Evolutionary conservation across 2,113 vertebrate genomes (phyloP).

Genomic region (Stegastes partitus): DNA sequence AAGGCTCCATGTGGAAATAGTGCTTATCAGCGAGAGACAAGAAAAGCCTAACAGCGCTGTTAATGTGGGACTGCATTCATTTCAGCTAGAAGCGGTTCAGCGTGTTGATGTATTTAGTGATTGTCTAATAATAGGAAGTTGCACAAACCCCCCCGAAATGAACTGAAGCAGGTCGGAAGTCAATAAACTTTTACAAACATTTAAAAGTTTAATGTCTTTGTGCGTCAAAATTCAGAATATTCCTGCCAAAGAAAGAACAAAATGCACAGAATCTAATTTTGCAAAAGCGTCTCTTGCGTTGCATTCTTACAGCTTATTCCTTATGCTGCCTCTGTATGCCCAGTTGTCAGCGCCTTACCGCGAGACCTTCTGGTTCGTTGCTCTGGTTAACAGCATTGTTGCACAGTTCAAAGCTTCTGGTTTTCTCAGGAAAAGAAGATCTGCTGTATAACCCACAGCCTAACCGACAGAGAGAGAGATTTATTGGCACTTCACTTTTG

Average conservation of each 20-base stretch:
- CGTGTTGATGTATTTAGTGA: too few species aligned
- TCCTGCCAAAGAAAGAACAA: too few species aligned
- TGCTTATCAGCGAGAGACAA: not conserved
- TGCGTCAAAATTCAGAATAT: too few species aligned
- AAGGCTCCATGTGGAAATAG: not conserved
- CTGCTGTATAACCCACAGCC: slow-evolving; percentile 11
- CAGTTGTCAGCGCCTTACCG: not conserved
- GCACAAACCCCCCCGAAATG: too few species aligned
- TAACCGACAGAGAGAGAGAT: not conserved
- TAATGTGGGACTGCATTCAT: too few species aligned
- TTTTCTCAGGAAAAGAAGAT: slow-evolving; percentile 2
- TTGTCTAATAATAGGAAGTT: too few species aligned
- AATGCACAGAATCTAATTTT: too few species aligned
- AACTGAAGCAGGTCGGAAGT: too few species aligned
- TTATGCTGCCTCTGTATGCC: not conserved
- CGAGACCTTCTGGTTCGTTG: slow-evolving; percentile 19
- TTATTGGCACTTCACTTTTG: slow-evolving; percentile 16
- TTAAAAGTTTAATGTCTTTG: too few species aligned
- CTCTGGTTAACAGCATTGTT: slow-evolving; percentile 10
- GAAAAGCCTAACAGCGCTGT: not conserved
- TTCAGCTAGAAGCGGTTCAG: too few species aligned
- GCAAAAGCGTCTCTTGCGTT: too few species aligned
- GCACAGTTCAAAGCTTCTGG: slow-evolving; percentile 30
- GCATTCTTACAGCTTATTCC: not conserved
- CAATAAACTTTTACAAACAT: too few species aligned